phyloP scores from a whole-genome alignment of 1,140 invertebrate species.

The Apis florea region DNA sequence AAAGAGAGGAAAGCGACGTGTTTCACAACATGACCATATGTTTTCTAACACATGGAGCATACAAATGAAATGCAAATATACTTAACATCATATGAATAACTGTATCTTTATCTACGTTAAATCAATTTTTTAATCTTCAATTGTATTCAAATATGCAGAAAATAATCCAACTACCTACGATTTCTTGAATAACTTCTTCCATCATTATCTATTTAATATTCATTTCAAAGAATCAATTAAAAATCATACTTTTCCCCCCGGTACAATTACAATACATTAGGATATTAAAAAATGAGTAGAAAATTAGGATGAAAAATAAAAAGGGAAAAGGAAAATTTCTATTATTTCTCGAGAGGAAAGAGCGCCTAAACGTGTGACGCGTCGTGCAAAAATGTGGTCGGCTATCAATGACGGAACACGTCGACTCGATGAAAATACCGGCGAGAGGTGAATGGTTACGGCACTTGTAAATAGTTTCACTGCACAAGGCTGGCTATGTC shows the following conservation, averaged over 20 bases:
- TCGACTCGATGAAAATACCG: constrained; percentile 24
- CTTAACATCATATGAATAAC: not conserved
- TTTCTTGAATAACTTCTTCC: not conserved
- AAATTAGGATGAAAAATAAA: not conserved
- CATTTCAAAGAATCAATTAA: not conserved
- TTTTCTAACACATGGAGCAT: too few relatives aligned
- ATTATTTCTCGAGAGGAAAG: constrained; percentile 28
- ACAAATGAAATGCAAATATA: not conserved
- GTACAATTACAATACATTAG: not conserved
- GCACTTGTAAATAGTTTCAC: constrained; percentile 43
- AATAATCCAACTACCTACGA: too few relatives aligned
- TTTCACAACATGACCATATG: not conserved
- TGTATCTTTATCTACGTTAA: not conserved
- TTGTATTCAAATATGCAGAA: too few relatives aligned
- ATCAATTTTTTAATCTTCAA: too few relatives aligned
- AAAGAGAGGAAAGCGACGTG: not conserved
- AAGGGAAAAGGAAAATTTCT: constrained; percentile 3
- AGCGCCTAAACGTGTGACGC: not conserved
- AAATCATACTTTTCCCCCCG: not conserved
- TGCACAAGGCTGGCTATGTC: constrained; percentile 37
- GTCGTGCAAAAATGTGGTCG: not conserved
- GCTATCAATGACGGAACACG: constrained; percentile 24
- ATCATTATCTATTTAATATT: not conserved
- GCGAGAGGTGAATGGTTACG: constrained; percentile 25
- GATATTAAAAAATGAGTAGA: not conserved